These are phyloP conservation scores for Homarus americanus DNA, from an alignment of 1,140 invertebrate genomes.

Conservation along the genomic window DNA sequence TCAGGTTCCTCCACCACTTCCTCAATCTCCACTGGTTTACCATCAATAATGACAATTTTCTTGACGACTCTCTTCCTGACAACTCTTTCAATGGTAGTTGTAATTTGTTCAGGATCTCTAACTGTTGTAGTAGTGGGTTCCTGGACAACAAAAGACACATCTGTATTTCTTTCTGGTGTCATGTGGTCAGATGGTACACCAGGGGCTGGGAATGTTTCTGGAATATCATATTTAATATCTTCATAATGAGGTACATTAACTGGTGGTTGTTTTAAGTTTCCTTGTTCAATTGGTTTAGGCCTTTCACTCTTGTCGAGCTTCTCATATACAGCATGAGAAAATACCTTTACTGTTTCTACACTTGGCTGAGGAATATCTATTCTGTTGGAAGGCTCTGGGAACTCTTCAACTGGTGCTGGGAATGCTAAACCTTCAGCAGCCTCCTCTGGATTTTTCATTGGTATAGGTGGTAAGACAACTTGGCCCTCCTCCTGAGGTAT, in stretches of 20 bases:
- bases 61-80: background rate
- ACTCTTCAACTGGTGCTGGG: constrained; percentile 1
- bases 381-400: background rate
- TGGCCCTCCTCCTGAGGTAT: background rate
- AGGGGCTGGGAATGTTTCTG: constrained; percentile 19
- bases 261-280: background rate
- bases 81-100: background rate
- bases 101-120: background rate
- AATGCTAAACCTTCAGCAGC: background rate
- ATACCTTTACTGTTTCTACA: background rate
- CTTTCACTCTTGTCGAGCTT: background rate
- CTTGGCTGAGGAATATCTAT: background rate
- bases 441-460: constrained; percentile 18
- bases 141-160: too few relatives aligned
- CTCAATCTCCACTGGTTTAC: constrained; percentile 47
- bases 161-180: too few relatives aligned
- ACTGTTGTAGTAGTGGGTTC: background rate
- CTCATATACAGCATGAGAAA: background rate
- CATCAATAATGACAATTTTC: constrained; percentile 51
- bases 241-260: constrained; percentile 16
- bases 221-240: background rate
- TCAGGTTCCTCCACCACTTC: constrained; percentile 62
- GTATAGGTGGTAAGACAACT: background rate
- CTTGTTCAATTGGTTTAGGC: background rate
- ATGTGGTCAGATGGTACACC: background rate